Conservation (phyloP, 1,140 invertebrate species). For the Drosophila jambulina region DNA sequence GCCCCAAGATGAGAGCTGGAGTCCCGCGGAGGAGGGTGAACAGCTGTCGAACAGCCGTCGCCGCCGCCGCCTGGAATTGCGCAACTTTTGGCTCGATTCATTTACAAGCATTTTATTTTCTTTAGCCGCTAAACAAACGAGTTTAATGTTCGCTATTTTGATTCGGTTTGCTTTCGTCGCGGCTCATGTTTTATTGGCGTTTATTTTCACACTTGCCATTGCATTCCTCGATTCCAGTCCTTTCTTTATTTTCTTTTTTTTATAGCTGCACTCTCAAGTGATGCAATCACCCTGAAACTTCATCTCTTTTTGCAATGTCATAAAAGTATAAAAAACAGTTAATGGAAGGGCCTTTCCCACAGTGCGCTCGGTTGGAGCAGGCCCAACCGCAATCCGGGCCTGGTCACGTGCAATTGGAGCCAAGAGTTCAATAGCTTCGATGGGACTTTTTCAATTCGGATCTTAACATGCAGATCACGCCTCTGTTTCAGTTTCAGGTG, state of each 20-base stretch:
- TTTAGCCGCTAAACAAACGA: constrained; percentile 32
- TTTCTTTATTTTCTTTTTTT: constrained; percentile 7
- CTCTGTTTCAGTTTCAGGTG: constrained; percentile 14
- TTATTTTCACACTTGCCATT: constrained; percentile 49
- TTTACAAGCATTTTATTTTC: constrained; percentile 25
- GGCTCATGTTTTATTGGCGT: constrained; percentile 36
- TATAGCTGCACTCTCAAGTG: constrained; percentile 17
- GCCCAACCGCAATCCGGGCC: constrained; percentile 23
- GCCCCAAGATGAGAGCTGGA: constrained; percentile 11
- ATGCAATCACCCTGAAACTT: constrained; percentile 29
- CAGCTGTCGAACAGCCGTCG: constrained; percentile 28
- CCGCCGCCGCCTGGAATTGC: constrained; percentile 18
- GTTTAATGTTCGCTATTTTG: constrained; percentile 37
- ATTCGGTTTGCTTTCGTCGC: constrained; percentile 27
- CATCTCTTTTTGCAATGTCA: constrained; percentile 36
- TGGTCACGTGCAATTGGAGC: constrained; percentile 40
- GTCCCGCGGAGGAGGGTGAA: constrained; percentile 21
- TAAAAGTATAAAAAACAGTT: constrained; percentile 16
- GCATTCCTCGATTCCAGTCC: constrained; percentile 23
- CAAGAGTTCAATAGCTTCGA: constrained; percentile 62
- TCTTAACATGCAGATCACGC: constrained; percentile 54
- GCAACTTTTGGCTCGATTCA: constrained; percentile 29
- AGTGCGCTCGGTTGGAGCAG: not conserved
- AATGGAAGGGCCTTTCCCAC: constrained; percentile 26
- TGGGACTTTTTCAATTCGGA: constrained; percentile 24